These are phyloP conservation scores for Drosophila niveifrons DNA, from an alignment of 2,888 invertebrate species.

Conservation along the genomic window DNA sequence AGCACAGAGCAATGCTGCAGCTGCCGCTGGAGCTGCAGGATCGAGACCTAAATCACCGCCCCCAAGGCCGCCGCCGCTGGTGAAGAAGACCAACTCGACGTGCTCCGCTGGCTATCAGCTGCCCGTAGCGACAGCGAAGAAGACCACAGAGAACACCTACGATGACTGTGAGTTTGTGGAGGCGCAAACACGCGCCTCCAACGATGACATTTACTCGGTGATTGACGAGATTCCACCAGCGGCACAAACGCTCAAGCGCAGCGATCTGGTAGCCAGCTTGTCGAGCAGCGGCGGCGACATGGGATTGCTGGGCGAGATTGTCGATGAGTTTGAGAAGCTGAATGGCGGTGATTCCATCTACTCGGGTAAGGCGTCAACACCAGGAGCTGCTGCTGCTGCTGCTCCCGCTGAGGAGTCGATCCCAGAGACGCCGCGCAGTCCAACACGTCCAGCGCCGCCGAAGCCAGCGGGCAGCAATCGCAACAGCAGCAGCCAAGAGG, in stretches of 20 bases:
- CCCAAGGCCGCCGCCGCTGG: slow-evolving; percentile 87
- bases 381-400: slow-evolving; percentile 50
- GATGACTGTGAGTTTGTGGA: slow-evolving; percentile 91
- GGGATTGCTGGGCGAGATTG: slow-evolving; percentile 94
- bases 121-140: slow-evolving; percentile 84
- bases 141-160: slow-evolving; percentile 87
- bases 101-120: slow-evolving; percentile 88
- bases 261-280: slow-evolving; percentile 84
- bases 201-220: slow-evolving; percentile 95
- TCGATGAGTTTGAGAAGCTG: slow-evolving; percentile 93
- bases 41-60: slow-evolving; percentile 92
- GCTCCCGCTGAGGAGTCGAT: slow-evolving; percentile 33
- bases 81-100: slow-evolving; percentile 85
- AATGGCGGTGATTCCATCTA: slow-evolving; percentile 95
- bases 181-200: slow-evolving; percentile 86
- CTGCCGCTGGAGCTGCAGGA: background rate
- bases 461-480: slow-evolving; percentile 83
- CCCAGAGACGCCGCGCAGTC: slow-evolving; percentile 85
- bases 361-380: slow-evolving; percentile 88
- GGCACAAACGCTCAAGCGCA: slow-evolving; percentile 79
- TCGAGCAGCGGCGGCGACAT: slow-evolving; percentile 86
- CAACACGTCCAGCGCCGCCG: slow-evolving; percentile 87
- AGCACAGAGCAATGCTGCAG: slow-evolving; percentile 77
- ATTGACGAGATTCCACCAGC: slow-evolving; percentile 91
- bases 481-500: slow-evolving; percentile 51